These are phyloP conservation scores for Crossocerus cetratus DNA, from an alignment of 2,888 invertebrate genomes.

Conservation along the genomic window DNA sequence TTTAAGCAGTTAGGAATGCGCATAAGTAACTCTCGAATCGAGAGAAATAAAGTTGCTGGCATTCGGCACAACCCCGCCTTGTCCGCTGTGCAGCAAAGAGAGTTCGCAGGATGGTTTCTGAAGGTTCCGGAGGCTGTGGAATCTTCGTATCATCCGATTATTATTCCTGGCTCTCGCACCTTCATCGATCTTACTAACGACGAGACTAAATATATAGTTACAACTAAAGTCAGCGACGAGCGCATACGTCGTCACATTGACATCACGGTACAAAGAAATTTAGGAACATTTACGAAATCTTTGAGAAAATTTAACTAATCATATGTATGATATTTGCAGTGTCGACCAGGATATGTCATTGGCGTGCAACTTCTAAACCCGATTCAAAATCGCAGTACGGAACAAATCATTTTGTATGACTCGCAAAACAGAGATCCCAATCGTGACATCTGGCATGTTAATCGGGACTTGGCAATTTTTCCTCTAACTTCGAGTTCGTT, in stretches of 20 bases:
- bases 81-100: constrained; percentile 89
- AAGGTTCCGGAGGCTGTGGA: constrained; percentile 83
- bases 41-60: constrained; percentile 91
- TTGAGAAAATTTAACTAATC: not conserved
- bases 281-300: constrained; percentile 2
- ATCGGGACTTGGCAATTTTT: constrained; percentile 91
- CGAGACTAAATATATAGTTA: constrained; percentile 89
- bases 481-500: constrained; percentile 92
- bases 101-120: constrained; percentile 95
- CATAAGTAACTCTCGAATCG: constrained; percentile 87
- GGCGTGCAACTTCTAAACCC: constrained; percentile 95
- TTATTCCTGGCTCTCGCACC: constrained; percentile 82
- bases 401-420: constrained; percentile 89
- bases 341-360: constrained; percentile 90
- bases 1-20: constrained; percentile 92
- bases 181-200: constrained; percentile 83
- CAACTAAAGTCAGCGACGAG: constrained; percentile 82
- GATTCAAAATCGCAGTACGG: constrained; percentile 91
- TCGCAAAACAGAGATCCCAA: constrained; percentile 82
- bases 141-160: constrained; percentile 85
- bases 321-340: constrained; percentile 69
- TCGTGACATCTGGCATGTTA: constrained; percentile 84
- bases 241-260: constrained; percentile 71
- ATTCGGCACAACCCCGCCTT: constrained; percentile 95
- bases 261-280: constrained; percentile 65